Percentiles rank a stretch among this genome's conserved stretches.
These are phyloP conservation scores for Coelinius sp. DNA, from an alignment of 2,888 invertebrate genomes.

Conservation along the genomic window DNA sequence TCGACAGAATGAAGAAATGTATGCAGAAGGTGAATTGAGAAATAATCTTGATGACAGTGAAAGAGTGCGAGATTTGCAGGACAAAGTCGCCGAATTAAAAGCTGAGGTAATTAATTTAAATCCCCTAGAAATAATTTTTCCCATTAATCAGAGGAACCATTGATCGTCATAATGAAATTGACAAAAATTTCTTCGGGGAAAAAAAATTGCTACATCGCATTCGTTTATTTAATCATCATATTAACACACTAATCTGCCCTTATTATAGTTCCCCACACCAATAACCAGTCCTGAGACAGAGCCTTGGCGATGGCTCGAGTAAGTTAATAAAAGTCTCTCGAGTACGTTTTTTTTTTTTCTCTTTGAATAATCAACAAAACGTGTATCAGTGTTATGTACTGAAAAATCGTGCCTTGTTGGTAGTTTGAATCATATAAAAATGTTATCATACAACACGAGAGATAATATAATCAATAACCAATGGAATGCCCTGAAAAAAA, in stretches of 20 bases:
- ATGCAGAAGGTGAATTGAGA: constrained; percentile 91
- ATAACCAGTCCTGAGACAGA: constrained; percentile 90
- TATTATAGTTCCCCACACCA: constrained; percentile 87
- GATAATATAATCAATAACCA: too few species aligned
- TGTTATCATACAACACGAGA: not conserved
- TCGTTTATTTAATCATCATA: constrained; percentile 6
- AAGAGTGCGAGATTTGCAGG: constrained; percentile 89
- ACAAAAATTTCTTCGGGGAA: not conserved
- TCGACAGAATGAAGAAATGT: constrained; percentile 91
- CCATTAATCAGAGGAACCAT: not conserved
- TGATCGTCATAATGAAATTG: not conserved
- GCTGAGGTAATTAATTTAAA: constrained; percentile 82
- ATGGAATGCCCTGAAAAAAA: not conserved
- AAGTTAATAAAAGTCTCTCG: constrained; percentile 72
- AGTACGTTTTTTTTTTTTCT: constrained; percentile 40
- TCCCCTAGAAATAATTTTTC: not conserved
- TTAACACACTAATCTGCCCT: constrained; percentile 42
- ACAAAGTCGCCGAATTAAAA: constrained; percentile 92
- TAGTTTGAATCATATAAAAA: constrained; percentile 21
- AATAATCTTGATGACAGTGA: constrained; percentile 89
- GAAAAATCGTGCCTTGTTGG: constrained; percentile 16
- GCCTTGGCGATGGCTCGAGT: constrained; percentile 93
- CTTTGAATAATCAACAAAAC: constrained; percentile 11
- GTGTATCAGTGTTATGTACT: constrained; percentile 19
- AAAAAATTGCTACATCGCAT: constrained; percentile 28